Evolutionary conservation across 2,113 vertebrate genomes (phyloP).

Genomic region (Spea multiplicata): DNA sequence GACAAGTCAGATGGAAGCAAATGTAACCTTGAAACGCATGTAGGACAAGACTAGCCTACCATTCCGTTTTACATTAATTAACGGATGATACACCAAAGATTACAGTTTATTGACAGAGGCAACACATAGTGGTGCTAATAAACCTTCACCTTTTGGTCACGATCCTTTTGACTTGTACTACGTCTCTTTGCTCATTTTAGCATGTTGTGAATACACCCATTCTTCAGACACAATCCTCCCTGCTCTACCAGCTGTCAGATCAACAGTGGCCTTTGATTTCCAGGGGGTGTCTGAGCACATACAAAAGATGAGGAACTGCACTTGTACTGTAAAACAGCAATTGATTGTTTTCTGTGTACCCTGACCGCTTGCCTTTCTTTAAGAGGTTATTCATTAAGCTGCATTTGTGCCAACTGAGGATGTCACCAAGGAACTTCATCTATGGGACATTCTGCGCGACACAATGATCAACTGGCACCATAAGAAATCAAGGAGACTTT

Average conservation of each 20-base stretch:
- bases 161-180: constrained; percentile 58
- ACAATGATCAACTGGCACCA: too few species aligned
- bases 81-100: not conserved
- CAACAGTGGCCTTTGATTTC: constrained; percentile 41
- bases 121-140: constrained; percentile 21
- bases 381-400: constrained; percentile 18
- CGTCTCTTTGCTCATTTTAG: constrained; percentile 46
- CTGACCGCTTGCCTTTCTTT: constrained; percentile 11
- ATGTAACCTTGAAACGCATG: not conserved
- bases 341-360: constrained; percentile 28
- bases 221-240: constrained; percentile 52
- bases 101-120: constrained; percentile 18
- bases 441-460: too few species aligned
- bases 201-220: constrained; percentile 57
- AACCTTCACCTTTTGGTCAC: constrained; percentile 55
- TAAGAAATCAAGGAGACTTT: too few species aligned
- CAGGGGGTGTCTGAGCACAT: not conserved
- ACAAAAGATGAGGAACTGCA: constrained; percentile 26
- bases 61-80: not conserved
- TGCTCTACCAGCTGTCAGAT: constrained; percentile 56
- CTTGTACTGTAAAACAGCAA: constrained; percentile 42
- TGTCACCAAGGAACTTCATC: too few species aligned
- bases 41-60: not conserved
- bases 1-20: constrained; percentile 18
- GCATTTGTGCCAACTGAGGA: not conserved